These are phyloP conservation scores for Ridgeia piscesae DNA, from an alignment of 1,140 invertebrate genomes.

Conservation along the genomic window DNA sequence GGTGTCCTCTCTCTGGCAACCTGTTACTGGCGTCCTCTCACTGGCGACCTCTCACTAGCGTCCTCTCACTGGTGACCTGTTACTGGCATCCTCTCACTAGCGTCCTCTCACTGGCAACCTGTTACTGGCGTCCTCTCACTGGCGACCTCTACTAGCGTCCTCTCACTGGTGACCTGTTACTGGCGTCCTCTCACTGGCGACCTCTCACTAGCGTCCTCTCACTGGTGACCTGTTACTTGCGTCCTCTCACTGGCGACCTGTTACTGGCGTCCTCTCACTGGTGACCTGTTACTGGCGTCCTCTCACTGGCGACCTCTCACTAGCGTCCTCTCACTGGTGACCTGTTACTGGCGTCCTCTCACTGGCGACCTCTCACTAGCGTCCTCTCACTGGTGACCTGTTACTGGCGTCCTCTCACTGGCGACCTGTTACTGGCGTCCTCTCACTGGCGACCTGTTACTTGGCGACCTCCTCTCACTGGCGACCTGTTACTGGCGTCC, in stretches of 20 bases:
- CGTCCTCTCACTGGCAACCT: too few species aligned
- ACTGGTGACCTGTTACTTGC: too few species aligned
- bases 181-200: too few species aligned
- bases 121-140: too few species aligned
- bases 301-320: too few species aligned
- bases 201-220: too few species aligned
- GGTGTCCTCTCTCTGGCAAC: background rate
- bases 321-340: background rate
- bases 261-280: too few species aligned
- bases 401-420: background rate
- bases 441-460: background rate
- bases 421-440: background rate
- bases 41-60: background rate
- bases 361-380: background rate
- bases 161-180: too few species aligned
- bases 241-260: too few species aligned
- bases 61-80: background rate
- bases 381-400: background rate
- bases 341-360: background rate
- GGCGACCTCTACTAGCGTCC: background rate
- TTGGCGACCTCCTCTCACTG: too few species aligned
- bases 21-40: background rate
- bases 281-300: too few species aligned
- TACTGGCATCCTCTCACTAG: too few species aligned
- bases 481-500: background rate